A percentile compares a stretch with the other conserved stretches of the same genome.
Conservation (phyloP, 2,113 vertebrate genomes). For the Callithrix jacchus region DNA sequence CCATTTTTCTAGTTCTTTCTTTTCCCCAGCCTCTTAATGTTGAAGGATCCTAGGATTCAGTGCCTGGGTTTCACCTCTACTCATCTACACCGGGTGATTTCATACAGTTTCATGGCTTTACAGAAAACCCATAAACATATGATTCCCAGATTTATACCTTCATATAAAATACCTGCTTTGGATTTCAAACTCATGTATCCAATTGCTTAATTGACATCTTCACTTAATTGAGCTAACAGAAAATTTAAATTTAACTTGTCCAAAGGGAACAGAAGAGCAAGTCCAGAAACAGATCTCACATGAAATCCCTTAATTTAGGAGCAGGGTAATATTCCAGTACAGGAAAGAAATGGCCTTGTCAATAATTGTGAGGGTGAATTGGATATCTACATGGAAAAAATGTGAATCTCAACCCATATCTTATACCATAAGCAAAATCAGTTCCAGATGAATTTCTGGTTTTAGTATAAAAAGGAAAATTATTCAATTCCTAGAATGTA, state of each 20-base stretch:
- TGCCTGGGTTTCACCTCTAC: not conserved
- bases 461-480: not conserved
- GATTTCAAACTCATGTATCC: not conserved
- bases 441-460: not conserved
- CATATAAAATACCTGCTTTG: not conserved
- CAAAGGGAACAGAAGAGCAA: not conserved
- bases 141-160: not conserved
- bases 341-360: not conserved
- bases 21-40: not conserved
- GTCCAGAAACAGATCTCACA: not conserved
- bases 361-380: not conserved
- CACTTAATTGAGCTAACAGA: not conserved
- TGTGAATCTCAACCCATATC: not conserved
- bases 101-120: not conserved
- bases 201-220: not conserved
- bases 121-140: not conserved
- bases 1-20: not conserved
- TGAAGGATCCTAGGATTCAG: too few relatives aligned
- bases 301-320: not conserved
- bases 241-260: not conserved
- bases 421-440: not conserved
- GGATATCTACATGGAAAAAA: not conserved
- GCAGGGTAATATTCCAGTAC: not conserved
- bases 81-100: not conserved
- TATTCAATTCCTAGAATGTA: not conserved